A percentile compares a stretch with the other conserved stretches of the same genome.
Conservation (phyloP, 1,140 invertebrate species). For the Ips typographus region DNA sequence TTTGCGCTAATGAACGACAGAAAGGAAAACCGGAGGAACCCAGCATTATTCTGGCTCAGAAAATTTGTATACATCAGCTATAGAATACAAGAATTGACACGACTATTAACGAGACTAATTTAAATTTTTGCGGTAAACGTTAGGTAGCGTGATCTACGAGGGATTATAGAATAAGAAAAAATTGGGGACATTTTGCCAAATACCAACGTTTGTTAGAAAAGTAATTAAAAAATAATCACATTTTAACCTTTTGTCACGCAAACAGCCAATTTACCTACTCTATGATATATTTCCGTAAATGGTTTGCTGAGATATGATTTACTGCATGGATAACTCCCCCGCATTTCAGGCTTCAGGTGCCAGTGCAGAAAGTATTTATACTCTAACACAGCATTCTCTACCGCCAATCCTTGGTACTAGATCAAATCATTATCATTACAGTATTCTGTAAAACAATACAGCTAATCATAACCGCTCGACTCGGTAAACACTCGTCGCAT, state of each 20-base stretch:
- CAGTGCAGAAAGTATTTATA: too few relatives aligned
- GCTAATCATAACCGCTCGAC: slow-evolving; percentile 7
- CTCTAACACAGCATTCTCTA: too few relatives aligned
- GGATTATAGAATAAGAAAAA: too few relatives aligned
- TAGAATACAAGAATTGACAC: slow-evolving; percentile 11
- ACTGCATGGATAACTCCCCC: too few relatives aligned
- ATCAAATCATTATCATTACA: too few relatives aligned
- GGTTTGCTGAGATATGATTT: too few relatives aligned
- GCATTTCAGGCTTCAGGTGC: too few relatives aligned
- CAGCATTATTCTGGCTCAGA: slow-evolving; percentile 14
- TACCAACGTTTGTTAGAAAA: slow-evolving; percentile 16
- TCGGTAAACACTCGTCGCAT: slow-evolving; percentile 10
- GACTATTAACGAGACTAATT: slow-evolving; percentile 5
- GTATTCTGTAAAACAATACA: too few relatives aligned
- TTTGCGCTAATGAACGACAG: slow-evolving; percentile 15
- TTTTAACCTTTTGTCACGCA: slow-evolving; percentile 8
- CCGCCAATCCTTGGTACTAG: too few relatives aligned
- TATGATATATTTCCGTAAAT: not conserved
- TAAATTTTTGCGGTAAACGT: too few relatives aligned
- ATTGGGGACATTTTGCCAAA: too few relatives aligned
- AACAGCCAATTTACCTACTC: slow-evolving; percentile 10
- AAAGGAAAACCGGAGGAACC: slow-evolving; percentile 12
- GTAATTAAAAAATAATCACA: slow-evolving; percentile 29
- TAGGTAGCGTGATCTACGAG: not conserved
- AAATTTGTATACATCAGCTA: slow-evolving; percentile 3